These are phyloP conservation scores for Seira sanloemensis DNA, from an alignment of 2,888 invertebrate genomes.

Conservation along the genomic window DNA sequence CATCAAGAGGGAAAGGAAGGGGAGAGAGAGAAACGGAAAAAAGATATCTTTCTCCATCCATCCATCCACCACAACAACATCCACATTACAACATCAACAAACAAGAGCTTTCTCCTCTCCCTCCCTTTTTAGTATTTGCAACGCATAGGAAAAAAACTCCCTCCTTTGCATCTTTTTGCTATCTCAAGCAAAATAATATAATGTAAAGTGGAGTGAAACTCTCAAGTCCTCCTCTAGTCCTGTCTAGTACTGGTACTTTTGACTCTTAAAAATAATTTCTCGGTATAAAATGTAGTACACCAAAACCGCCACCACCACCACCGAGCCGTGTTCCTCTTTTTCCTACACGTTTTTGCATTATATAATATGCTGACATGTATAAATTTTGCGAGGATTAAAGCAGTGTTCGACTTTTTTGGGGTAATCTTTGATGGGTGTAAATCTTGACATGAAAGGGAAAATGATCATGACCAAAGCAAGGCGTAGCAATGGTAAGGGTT, in stretches of 20 bases:
- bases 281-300: not conserved
- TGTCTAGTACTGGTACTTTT: not conserved
- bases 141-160: not conserved
- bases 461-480: too few relatives aligned
- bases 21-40: not conserved
- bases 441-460: too few relatives aligned
- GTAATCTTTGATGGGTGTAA: too few relatives aligned
- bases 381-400: too few relatives aligned
- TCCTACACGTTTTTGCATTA: too few relatives aligned
- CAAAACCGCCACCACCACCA: constrained; percentile 9
- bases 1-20: constrained; percentile 22
- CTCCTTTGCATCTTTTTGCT: constrained; percentile 6
- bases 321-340: too few relatives aligned
- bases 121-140: not conserved
- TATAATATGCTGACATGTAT: too few relatives aligned
- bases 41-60: constrained; percentile 10
- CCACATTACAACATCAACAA: constrained; percentile 12
- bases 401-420: too few relatives aligned
- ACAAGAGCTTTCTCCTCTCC: constrained; percentile 4
- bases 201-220: constrained; percentile 2
- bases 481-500: too few relatives aligned
- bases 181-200: constrained; percentile 1
- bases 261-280: constrained; percentile 3
- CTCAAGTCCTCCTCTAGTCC: constrained; percentile 9
- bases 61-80: constrained; percentile 14